A percentile compares a stretch with the other conserved stretches of the same genome.
Evolutionary conservation across 1,140 invertebrate species (phyloP).

Genomic region (Saccostrea cuccullata): DNA sequence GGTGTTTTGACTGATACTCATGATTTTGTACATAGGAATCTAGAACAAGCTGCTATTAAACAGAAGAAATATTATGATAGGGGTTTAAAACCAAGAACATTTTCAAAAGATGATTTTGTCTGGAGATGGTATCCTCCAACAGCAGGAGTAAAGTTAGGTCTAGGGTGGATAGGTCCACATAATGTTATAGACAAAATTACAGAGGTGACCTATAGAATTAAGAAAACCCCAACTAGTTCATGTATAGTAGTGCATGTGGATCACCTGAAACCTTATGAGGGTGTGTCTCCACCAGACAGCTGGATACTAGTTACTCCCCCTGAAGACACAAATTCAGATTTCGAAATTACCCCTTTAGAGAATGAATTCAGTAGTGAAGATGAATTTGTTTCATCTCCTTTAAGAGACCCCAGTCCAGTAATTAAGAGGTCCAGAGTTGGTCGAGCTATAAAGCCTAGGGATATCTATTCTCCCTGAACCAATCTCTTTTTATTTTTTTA

Average conservation of each 20-base stretch:
- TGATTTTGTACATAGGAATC: constrained; percentile 5
- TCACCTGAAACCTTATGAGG: constrained; percentile 49
- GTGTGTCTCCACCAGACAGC: neutral
- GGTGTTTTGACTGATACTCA: constrained; percentile 31
- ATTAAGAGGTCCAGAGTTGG: neutral
- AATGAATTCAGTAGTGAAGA: neutral
- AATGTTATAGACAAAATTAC: constrained; percentile 39
- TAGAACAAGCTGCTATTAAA: neutral
- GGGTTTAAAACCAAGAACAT: neutral
- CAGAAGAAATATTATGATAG: constrained; percentile 22
- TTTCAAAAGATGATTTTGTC: constrained; percentile 43
- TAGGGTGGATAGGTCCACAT: constrained; percentile 54
- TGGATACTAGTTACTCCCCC: neutral
- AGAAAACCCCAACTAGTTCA: neutral
- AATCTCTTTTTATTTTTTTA: no score
- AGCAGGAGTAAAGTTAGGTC: constrained; percentile 46
- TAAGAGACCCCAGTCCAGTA: neutral
- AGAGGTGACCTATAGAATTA: constrained; percentile 26
- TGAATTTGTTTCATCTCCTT: neutral
- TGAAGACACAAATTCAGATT: neutral
- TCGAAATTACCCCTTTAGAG: neutral
- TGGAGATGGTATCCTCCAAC: constrained; percentile 61
- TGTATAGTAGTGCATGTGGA: constrained; percentile 41
- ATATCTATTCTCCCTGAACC: neutral
- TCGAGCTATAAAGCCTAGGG: neutral